Base-by-base conservation (phyloP, 2,113 vertebrate species). In the Nannospalax galili region DNA sequence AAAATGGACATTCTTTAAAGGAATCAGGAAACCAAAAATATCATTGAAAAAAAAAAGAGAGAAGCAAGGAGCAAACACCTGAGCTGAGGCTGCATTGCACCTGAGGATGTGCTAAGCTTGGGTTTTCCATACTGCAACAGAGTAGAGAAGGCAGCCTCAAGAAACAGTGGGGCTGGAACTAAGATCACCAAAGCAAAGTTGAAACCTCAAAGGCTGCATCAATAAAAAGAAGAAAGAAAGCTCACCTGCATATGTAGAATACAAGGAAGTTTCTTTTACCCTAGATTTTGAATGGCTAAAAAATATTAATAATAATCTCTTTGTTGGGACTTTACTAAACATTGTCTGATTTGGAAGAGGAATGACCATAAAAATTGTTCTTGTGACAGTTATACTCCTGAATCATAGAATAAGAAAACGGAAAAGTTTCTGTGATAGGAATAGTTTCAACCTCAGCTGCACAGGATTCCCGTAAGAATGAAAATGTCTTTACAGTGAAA, bases 301-400 rank as follows among this genome's bases (percentile, higher is more conserved):
- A 80, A 37, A 40, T 84, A 75, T 87, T 65, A 52, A 42, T 20
- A 30, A 82, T 40, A 82, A 64, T 58, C 60, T 90, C n/a, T 81
- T 1, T 74, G 4, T 90, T 95, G 72, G 77, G 32, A 3, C n/a
- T 91, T 28, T 81, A 88, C 22, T 48, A 95, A 87, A 87, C 40
- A 88, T 84, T 92, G 74, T 74, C 80, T 93, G 42, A 15, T 88
- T 96, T 93, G 80, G 80, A 92, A 73, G 35, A 95, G 42, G 88
- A 93, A 93, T 79, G 69, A 69, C 70, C 32, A 74, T 90, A 90
- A 90, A 96, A 96, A 84, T 88, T 93, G 58, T 45, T 95, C 40
- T 96, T 96, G 37, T 60, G 93, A 74, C 58, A 48, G 1, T 87
- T 82, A 88, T 90, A 88, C n/a, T 88, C 40, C 60, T 91, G 62